These are phyloP conservation scores for Limnothrissa miodon DNA, from an alignment of 2,113 vertebrate genomes.

Conservation along the genomic window DNA sequence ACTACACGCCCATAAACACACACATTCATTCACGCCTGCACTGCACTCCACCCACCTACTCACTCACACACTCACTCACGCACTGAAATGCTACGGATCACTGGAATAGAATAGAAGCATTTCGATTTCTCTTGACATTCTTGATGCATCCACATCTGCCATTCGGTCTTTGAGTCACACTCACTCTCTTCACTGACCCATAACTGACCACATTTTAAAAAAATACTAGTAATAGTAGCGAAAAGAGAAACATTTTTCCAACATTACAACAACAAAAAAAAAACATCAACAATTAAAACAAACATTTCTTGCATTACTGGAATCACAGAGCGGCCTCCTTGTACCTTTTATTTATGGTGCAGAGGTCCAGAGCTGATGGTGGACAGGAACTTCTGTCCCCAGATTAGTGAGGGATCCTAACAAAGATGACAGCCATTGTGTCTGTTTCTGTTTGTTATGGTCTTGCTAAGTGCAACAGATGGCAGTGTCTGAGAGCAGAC, in stretches of 20 bases:
- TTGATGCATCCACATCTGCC: neutral
- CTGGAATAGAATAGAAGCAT: slow-evolving; percentile 35
- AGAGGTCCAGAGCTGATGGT: neutral
- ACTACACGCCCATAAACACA: slow-evolving; percentile 33
- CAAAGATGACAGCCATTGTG: neutral
- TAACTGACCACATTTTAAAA: neutral
- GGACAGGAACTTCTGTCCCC: neutral
- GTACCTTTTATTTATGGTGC: neutral
- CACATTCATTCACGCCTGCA: slow-evolving; percentile 33
- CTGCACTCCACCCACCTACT: slow-evolving; percentile 37
- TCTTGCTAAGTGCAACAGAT: neutral
- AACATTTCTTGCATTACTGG: slow-evolving; percentile 31
- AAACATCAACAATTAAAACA: no score
- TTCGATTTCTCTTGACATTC: slow-evolving; percentile 11
- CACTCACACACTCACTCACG: slow-evolving; percentile 40
- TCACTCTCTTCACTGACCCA: neutral
- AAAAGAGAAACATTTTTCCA: neutral
- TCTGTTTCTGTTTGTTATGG: slow-evolving; percentile 8
- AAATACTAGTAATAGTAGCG: neutral
- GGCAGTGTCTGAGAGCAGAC: neutral
- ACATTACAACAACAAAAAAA: neutral
- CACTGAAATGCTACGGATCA: slow-evolving; percentile 30
- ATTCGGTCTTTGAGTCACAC: neutral
- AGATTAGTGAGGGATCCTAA: neutral
- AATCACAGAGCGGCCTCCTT: neutral